Evolutionary conservation across 2,797 vertebrate genomes (phyloP).

Genomic region (Macropus fuliginosus): DNA sequence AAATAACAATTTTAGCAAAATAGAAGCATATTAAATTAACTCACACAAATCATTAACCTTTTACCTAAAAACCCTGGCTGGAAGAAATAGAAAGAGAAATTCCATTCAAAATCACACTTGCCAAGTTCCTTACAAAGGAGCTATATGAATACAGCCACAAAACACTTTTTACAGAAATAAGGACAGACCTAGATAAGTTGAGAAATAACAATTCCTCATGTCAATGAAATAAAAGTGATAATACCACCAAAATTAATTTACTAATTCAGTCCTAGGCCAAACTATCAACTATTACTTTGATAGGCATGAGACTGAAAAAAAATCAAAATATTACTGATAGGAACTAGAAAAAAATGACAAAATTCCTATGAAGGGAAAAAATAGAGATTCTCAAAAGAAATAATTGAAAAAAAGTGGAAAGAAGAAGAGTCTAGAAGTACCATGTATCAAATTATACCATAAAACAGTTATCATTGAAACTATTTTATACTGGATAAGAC

Average conservation of each 20-base stretch:
- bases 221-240: background rate
- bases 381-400: background rate
- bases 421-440: background rate
- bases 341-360: background rate
- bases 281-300: background rate
- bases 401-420: background rate
- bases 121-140: background rate
- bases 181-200: background rate
- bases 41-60: background rate
- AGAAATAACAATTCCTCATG: background rate
- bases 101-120: background rate
- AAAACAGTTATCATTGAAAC: background rate
- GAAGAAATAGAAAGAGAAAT: background rate
- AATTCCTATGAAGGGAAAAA: background rate
- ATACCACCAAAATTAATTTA: background rate
- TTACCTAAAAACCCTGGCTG: background rate
- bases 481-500: background rate
- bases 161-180: background rate
- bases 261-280: background rate
- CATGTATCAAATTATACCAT: background rate
- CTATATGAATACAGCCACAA: background rate
- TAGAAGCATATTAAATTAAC: background rate
- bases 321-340: background rate
- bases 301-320: background rate
- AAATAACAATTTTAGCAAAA: background rate